Percentiles rank a stretch among this genome's conserved stretches.
Conservation (phyloP, 2,797 vertebrate genomes). For the Eleutherodactylus coqui region DNA sequence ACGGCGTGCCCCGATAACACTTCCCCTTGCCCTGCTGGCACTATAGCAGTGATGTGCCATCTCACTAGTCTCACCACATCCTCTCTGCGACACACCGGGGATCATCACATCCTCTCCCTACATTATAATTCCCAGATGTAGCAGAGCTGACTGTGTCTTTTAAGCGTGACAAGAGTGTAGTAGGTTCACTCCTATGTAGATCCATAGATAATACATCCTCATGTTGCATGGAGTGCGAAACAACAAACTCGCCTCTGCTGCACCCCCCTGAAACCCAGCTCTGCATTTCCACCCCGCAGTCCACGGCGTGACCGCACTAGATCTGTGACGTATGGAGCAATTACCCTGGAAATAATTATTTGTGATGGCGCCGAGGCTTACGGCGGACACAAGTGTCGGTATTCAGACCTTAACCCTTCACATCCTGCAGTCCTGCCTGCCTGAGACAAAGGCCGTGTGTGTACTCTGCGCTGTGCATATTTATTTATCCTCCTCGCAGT, state of each 20-base stretch:
- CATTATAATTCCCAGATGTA: not conserved
- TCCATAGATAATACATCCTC: not conserved
- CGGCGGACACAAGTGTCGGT: not conserved
- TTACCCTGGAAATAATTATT: not conserved
- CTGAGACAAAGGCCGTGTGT: not conserved
- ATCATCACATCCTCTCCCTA: not conserved
- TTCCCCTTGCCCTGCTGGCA: not conserved
- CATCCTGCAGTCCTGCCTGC: not conserved
- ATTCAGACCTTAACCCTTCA: not conserved
- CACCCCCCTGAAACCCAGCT: too few relatives aligned
- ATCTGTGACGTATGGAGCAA: not conserved
- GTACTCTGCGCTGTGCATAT: not conserved
- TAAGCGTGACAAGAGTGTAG: too few relatives aligned
- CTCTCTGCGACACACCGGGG: not conserved
- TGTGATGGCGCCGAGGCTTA: not conserved
- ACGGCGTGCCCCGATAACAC: not conserved
- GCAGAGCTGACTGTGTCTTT: not conserved
- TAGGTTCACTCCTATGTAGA: not conserved
- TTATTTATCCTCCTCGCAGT: constrained; percentile 13
- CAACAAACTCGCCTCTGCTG: not conserved
- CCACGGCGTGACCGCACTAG: not conserved
- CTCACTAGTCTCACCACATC: not conserved
- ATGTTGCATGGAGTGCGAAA: not conserved
- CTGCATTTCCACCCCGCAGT: not conserved
- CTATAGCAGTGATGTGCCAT: not conserved